These are phyloP conservation scores for Xiphydria camelus DNA, from an alignment of 2,888 invertebrate species.

Conservation along the genomic window DNA sequence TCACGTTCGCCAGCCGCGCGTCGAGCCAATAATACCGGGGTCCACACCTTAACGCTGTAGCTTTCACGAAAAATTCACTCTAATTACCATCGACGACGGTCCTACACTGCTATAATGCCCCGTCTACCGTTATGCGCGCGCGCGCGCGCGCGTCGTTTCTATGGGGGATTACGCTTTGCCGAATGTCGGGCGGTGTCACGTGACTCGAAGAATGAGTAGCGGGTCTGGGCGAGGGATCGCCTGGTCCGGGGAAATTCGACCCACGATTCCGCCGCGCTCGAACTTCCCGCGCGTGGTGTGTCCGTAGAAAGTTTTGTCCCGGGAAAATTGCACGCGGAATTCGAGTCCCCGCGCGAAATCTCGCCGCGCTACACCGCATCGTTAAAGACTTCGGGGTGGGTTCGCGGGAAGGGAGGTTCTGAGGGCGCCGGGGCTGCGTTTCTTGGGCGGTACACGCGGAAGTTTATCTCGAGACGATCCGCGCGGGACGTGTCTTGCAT, in stretches of 20 bases:
- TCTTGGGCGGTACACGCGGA: no score
- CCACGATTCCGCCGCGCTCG: no score
- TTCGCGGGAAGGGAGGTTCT: slow-evolving; percentile 26
- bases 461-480: not conserved
- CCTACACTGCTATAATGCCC: not conserved
- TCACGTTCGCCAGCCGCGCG: not conserved
- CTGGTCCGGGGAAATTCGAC: slow-evolving; percentile 3
- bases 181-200: slow-evolving; percentile 30
- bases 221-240: no score
- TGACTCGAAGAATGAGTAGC: no score
- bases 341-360: no score
- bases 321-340: no score
- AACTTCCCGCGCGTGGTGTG: no score
- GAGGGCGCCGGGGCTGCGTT: no score
- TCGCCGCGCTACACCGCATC: not conserved
- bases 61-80: slow-evolving; percentile 32
- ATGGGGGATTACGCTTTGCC: slow-evolving; percentile 26
- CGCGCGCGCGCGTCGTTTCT: slow-evolving; percentile 14
- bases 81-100: slow-evolving; percentile 25
- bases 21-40: no score
- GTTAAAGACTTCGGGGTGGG: no score
- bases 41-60: slow-evolving; percentile 26
- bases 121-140: slow-evolving; percentile 11
- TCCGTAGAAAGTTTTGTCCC: no score
- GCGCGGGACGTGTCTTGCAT: slow-evolving; percentile 27